These are phyloP conservation scores for Eurystomus glaucurus DNA, from an alignment of 2,797 vertebrate species.

Conservation along the genomic window DNA sequence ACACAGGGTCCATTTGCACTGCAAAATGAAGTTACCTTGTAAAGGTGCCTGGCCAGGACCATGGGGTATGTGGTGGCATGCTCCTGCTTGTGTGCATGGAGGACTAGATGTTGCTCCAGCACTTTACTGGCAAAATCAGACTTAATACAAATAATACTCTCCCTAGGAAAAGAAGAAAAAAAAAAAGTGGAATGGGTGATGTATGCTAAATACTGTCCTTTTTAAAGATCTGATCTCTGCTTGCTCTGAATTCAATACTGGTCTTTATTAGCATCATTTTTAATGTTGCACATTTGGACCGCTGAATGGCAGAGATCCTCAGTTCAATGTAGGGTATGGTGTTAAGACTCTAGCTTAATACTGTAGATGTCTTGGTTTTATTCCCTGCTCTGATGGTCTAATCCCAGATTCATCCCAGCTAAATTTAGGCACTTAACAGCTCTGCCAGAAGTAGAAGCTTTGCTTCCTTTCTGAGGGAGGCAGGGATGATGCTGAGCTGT, in stretches of 20 bases:
- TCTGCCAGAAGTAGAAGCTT: conserved; percentile 40
- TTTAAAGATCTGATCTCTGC: neutral
- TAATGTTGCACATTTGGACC: rapidly evolving
- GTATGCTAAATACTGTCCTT: neutral
- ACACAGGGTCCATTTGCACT: neutral
- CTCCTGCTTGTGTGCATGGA: rapidly evolving
- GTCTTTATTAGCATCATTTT: neutral
- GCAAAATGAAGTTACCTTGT: neutral
- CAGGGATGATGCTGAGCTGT: neutral
- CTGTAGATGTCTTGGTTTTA: conserved; percentile 7
- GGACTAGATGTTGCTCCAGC: neutral
- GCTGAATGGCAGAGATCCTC: neutral
- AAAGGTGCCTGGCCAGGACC: neutral
- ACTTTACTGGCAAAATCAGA: neutral
- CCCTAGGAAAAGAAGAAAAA: neutral
- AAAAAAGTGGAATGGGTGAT: neutral
- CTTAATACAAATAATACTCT: neutral
- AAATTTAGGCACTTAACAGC: conserved; percentile 65
- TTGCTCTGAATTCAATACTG: neutral
- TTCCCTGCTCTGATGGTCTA: conserved; percentile 67
- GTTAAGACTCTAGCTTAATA: conserved; percentile 48
- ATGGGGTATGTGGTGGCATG: neutral
- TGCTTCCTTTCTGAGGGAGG: neutral
- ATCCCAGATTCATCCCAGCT: conserved; percentile 63
- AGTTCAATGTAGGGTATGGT: neutral